Evolutionary conservation across 1,140 invertebrate genomes (phyloP), one percentile per base, ranked within the genome.

Genomic region (Drosophila truncata): DNA sequence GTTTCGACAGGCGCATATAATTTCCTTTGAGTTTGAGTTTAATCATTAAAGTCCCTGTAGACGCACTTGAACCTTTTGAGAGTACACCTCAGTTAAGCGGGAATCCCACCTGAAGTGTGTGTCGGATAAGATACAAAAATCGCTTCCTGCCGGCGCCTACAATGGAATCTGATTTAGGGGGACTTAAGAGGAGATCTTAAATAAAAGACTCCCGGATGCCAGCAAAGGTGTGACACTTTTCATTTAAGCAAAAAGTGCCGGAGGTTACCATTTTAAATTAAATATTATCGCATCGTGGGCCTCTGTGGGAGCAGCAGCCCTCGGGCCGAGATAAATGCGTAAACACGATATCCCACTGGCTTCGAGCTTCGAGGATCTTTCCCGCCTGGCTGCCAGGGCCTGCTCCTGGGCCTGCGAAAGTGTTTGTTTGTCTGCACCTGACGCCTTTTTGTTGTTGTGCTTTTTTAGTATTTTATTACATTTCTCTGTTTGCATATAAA

Each of bases 261-360:
- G 62, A 44, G 73, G 82, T 44, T 60, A 64, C 64, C 54, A 81
- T 78, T 85, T 84, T 73, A 85, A 85, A 85, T 85, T 85, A 84
- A 78, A 85, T 85, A 78, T 85, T 80, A 62, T 50, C 61, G 63
- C 72, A 46, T 54, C 59, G 72, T 54, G 63, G 72, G 54, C 49
- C 49, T 70, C n/a, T 52, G 58, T 61, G 47, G 44, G 67, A 58
- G 65, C 37, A 58, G 65, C 37, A 65, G 66, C 72, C 66, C 52
- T 47, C 47, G 58, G 72, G 72, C 49, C 54, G 42, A 59, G 82
- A 84, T 80, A 73, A 82, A 65, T 78, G 73, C 59, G 66, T 73
- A 78, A 76, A 55, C 74, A 69, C 27, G 74, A 77, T 61, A 60
- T 66, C 73, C 73, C 54, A 47, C 62, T 42, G 58, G 41, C 47